These are phyloP conservation scores for Siniperca obscura DNA, from an alignment of 2,797 vertebrate species.

Conservation along the genomic window DNA sequence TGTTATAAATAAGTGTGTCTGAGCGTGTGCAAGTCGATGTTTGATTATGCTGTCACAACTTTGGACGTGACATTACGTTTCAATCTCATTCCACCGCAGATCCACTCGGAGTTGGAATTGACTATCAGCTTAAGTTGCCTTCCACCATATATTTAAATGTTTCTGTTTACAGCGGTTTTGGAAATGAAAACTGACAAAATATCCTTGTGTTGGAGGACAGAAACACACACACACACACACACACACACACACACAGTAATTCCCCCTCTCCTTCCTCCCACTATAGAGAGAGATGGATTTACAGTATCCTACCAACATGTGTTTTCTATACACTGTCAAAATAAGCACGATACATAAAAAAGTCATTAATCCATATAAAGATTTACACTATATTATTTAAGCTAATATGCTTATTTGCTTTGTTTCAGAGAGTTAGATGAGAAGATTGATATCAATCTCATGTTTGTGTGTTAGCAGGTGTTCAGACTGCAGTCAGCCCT, in stretches of 20 bases:
- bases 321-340: no score
- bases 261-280: slow-evolving; percentile 26
- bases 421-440: not conserved
- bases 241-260: slow-evolving; percentile 19
- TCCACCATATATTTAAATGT: slow-evolving; percentile 51
- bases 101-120: slow-evolving; percentile 55
- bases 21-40: slow-evolving; percentile 41
- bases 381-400: no score
- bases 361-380: no score
- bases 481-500: no score
- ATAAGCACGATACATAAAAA: no score
- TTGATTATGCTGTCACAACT: slow-evolving; percentile 77
- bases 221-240: slow-evolving; percentile 20
- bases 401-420: not conserved
- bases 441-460: not conserved
- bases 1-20: slow-evolving; percentile 68
- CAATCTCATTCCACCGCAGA: slow-evolving; percentile 58
- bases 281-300: slow-evolving; percentile 5
- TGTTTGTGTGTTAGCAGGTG: not conserved
- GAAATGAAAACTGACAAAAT: slow-evolving; percentile 62
- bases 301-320: not conserved
- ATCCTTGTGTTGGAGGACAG: slow-evolving; percentile 23
- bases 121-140: slow-evolving; percentile 69
- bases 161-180: slow-evolving; percentile 54
- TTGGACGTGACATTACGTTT: slow-evolving; percentile 54